Conservation (phyloP, 2,113 vertebrate genomes). For the Haemorhous mexicanus region DNA sequence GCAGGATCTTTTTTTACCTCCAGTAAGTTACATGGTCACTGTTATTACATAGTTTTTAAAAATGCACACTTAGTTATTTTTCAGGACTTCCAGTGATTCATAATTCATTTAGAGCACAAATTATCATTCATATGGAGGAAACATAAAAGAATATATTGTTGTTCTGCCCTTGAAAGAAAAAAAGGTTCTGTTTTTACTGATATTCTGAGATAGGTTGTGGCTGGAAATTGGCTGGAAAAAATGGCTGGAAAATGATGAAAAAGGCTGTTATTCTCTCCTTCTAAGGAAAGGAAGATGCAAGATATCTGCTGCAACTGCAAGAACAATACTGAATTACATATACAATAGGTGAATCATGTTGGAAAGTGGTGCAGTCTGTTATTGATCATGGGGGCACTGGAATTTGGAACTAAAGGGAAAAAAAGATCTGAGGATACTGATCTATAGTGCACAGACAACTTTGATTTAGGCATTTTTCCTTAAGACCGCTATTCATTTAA, state of each 20-base stretch:
- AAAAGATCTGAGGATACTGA: neutral
- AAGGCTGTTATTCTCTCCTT: neutral
- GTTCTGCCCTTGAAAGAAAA: neutral
- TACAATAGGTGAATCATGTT: neutral
- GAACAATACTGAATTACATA: neutral
- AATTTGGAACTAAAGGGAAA: neutral
- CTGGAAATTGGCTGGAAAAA: neutral
- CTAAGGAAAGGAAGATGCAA: neutral
- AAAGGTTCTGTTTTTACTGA: neutral
- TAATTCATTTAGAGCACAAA: neutral
- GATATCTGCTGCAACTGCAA: neutral
- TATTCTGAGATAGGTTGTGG: neutral
- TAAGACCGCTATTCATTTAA: neutral
- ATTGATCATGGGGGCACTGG: neutral
- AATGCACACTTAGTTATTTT: neutral
- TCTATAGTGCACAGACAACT: neutral
- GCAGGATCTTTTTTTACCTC: neutral
- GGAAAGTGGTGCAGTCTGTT: neutral
- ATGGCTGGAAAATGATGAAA: neutral
- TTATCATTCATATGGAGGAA: neutral
- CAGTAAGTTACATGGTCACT: neutral
- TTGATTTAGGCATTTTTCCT: neutral
- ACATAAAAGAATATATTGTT: neutral
- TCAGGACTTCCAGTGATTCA: neutral
- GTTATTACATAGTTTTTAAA: neutral